Percentiles rank a stretch among this genome's conserved stretches.
phyloP scores from a whole-genome alignment of 2,888 invertebrate genomes.

The Rhamnusium bicolor region DNA sequence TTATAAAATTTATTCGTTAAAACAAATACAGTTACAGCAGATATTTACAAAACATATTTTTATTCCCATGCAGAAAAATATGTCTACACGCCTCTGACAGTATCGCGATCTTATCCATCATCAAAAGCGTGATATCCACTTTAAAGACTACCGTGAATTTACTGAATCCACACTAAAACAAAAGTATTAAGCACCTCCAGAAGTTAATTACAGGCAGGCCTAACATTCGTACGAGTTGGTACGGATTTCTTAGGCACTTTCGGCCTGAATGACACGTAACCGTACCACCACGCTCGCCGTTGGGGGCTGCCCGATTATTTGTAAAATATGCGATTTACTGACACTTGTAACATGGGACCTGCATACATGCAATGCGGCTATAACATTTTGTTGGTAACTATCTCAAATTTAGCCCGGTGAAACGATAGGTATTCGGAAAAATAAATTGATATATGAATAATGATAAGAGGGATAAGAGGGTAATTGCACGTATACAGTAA shows the following conservation, averaged over 20 bases:
- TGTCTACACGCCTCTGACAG: slow-evolving; percentile 17
- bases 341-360: slow-evolving; percentile 63
- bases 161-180: slow-evolving; percentile 54
- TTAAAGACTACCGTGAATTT: slow-evolving; percentile 51
- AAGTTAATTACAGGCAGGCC: slow-evolving; percentile 60
- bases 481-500: too few relatives aligned
- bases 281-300: slow-evolving; percentile 45
- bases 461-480: too few relatives aligned
- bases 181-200: slow-evolving; percentile 60
- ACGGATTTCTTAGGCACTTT: slow-evolving; percentile 63
- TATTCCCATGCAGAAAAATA: not conserved
- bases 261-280: slow-evolving; percentile 59
- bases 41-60: too few relatives aligned
- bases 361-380: slow-evolving; percentile 64
- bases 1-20: too few relatives aligned
- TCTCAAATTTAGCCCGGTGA: slow-evolving; percentile 16
- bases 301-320: slow-evolving; percentile 55
- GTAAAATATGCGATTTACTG: slow-evolving; percentile 65
- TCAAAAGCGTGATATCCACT: slow-evolving; percentile 52
- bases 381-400: slow-evolving; percentile 52
- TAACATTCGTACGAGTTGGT: slow-evolving; percentile 64
- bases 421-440: not conserved
- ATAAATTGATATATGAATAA: not conserved
- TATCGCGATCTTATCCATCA: slow-evolving; percentile 38
- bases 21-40: too few relatives aligned